Percentiles rank a stretch among this genome's conserved stretches.
Evolutionary conservation across 2,797 vertebrate genomes (phyloP).

Genomic region (Amblyraja radiata): DNA sequence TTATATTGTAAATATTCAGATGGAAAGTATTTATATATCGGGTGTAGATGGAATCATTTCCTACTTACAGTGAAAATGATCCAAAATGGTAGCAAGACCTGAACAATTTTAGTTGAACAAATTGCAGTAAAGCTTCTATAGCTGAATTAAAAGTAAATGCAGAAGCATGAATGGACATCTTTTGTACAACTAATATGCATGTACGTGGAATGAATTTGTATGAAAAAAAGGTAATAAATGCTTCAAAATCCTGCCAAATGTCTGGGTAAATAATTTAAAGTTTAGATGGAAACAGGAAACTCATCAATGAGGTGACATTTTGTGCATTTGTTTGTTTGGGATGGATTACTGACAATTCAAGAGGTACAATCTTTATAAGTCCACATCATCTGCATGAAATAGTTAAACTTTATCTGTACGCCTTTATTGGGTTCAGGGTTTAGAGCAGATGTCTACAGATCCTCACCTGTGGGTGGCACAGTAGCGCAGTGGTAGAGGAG

Average conservation of each 20-base stretch:
- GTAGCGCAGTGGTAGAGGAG: too few species aligned
- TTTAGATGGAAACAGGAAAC: not conserved
- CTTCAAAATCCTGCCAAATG: not conserved
- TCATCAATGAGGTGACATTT: not conserved
- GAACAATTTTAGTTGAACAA: not conserved
- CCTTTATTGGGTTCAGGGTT: not conserved
- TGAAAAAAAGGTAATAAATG: constrained; percentile 23
- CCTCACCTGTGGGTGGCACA: too few species aligned
- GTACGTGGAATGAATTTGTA: not conserved
- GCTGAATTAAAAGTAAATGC: not conserved
- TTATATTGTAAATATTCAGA: not conserved
- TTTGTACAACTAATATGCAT: constrained; percentile 20
- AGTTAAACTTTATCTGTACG: not conserved
- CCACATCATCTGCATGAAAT: not conserved
- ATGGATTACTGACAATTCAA: not conserved
- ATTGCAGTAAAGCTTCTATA: not conserved
- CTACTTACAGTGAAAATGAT: not conserved
- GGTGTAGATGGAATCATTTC: not conserved
- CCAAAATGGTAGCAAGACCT: not conserved
- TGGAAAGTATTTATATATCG: not conserved
- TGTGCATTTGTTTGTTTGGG: not conserved
- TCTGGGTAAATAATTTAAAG: not conserved
- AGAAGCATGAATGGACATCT: not conserved
- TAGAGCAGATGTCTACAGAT: too few species aligned
- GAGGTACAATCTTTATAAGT: not conserved